Evolutionary conservation across 2,113 vertebrate species (phyloP).

Genomic region (Festucalex cinctus): DNA sequence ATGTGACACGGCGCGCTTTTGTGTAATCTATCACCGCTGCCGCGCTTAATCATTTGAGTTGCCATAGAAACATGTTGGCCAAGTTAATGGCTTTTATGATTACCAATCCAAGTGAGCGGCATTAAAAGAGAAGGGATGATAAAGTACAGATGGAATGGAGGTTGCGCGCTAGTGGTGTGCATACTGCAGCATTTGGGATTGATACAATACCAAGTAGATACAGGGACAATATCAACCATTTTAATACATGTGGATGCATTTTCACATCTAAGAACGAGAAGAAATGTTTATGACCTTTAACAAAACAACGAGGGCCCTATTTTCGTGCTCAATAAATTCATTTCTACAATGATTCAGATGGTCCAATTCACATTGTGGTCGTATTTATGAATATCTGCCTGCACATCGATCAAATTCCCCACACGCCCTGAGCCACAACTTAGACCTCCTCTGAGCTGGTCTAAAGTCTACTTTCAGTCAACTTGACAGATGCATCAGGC

Average conservation of each 20-base stretch:
- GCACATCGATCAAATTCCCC: no score
- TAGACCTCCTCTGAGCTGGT: no score
- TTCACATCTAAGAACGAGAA: background rate
- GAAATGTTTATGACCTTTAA: background rate
- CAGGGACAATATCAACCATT: background rate
- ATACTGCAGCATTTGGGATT: background rate
- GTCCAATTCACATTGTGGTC: no score
- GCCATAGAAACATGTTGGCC: slow-evolving; percentile 79
- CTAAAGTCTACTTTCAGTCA: no score
- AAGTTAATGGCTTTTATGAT: slow-evolving; percentile 71
- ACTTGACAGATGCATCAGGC: no score
- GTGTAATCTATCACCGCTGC: slow-evolving; percentile 87
- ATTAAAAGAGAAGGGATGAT: slow-evolving; percentile 72
- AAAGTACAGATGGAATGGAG: slow-evolving; percentile 55
- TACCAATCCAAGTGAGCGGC: slow-evolving; percentile 78
- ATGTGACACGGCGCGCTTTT: slow-evolving; percentile 89
- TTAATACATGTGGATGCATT: background rate
- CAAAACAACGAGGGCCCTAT: no score
- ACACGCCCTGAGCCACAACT: no score
- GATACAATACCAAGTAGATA: slow-evolving; percentile 1
- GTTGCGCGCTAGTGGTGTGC: background rate
- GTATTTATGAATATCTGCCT: no score
- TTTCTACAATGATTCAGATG: no score
- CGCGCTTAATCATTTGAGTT: slow-evolving; percentile 82
- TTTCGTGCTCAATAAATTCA: no score